Evolutionary conservation across 2,113 vertebrate genomes (phyloP), one percentile per base, ranked within the genome.

Genomic region (Cyphomyrus plagiostoma): DNA sequence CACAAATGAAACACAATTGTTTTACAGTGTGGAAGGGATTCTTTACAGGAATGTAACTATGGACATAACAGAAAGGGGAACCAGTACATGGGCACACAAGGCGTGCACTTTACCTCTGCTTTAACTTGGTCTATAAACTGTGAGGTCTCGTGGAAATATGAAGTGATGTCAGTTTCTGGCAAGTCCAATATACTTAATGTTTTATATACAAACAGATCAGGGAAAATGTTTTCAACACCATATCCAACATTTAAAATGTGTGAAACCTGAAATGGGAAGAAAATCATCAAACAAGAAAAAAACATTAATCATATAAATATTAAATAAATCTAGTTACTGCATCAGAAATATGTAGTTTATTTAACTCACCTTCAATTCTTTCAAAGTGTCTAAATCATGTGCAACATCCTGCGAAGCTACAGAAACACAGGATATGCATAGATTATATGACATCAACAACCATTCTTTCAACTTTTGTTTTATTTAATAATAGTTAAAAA

Each of bases 191-290:
- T 97, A 89, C 96, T 96, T 93, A 99, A 92, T 0, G 93, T 95
- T 89, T 95, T 95, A 91, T 96, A 96, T 90, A 96, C 91, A 91
- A 96, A 96, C 26, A 96, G 92, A 39, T 96, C 94, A 0, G 96
- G 95, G 90, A 99, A 99, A 89, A 95, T 94, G 91, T 99, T 99
- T 93, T 98, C 96, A 89, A 99, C 97, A 91, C 98, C 98, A 0
- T 97, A 98, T 0, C 98, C 98, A 89, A 99, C 97, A 77, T 99
- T 99, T 90, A 99, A 95, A 92, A 99, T 93, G 42, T 99, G 98
- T 89, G 98, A 98, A 92, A 99, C 97, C 98, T 99, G 93, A 89
- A 93, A 91, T 0, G 35, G 88, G 92, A 84, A 91, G 85, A 45
- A 90, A 66, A 84, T 86, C 13, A 46, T 88, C 50, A n/a, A 77